Conservation (phyloP, 35 echinoderm and acorn worm genomes). For the Lytechinus variegatus region DNA sequence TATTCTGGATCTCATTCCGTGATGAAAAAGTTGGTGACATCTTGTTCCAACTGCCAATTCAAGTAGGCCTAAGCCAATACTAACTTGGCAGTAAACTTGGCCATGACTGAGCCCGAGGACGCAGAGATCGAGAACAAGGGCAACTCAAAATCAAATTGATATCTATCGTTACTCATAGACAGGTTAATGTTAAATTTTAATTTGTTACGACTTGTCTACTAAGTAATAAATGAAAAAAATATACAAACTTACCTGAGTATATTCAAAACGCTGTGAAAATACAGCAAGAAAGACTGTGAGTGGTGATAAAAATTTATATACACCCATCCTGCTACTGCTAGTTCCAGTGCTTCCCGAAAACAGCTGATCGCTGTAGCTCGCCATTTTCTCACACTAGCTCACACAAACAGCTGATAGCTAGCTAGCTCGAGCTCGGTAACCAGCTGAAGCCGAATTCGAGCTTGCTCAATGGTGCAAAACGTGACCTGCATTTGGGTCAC, state of each 20-base stretch:
- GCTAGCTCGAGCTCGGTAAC: neutral
- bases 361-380: slow-evolving; percentile 27
- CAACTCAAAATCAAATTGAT: too few relatives aligned
- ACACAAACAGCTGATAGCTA: neutral
- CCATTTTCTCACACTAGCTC: neutral
- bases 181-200: too few relatives aligned
- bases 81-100: too few relatives aligned
- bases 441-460: neutral
- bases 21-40: too few relatives aligned
- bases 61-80: too few relatives aligned
- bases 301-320: slow-evolving; percentile 13
- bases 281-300: slow-evolving; percentile 12
- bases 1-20: too few relatives aligned
- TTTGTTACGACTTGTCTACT: too few relatives aligned
- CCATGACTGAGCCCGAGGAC: too few relatives aligned
- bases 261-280: slow-evolving; percentile 51
- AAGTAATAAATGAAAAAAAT: neutral
- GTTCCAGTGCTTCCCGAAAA: neutral
- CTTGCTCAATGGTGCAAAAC: neutral
- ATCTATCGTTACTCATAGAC: too few relatives aligned
- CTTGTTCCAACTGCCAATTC: too few relatives aligned
- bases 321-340: neutral
- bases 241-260: slow-evolving; percentile 46
- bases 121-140: too few relatives aligned
- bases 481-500: neutral